These are phyloP conservation scores for Temnothorax rugatulus DNA, from an alignment of 2,888 invertebrate species.

Conservation along the genomic window DNA sequence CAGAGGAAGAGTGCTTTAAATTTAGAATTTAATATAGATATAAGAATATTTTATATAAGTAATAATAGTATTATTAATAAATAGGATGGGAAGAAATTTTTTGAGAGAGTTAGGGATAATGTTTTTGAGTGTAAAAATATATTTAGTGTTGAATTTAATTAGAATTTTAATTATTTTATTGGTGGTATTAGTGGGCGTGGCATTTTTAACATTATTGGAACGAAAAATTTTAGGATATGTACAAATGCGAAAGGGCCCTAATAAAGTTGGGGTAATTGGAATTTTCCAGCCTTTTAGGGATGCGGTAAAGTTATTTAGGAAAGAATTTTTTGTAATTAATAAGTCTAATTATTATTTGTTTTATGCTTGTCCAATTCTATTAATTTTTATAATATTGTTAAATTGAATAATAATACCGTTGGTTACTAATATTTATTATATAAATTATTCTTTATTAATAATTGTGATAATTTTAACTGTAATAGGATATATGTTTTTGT, in stretches of 20 bases:
- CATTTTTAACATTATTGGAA: too few species aligned
- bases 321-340: slow-evolving; percentile 89
- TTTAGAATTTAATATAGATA: slow-evolving; percentile 90
- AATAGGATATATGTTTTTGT: slow-evolving; percentile 89
- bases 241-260: slow-evolving; percentile 89
- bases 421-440: slow-evolving; percentile 87
- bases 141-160: too few species aligned
- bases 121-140: too few species aligned
- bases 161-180: too few species aligned
- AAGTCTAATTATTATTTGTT: slow-evolving; percentile 88
- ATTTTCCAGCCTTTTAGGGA: slow-evolving; percentile 91
- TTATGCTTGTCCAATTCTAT: slow-evolving; percentile 88
- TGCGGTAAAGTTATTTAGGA: slow-evolving; percentile 91
- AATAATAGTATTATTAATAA: too few species aligned
- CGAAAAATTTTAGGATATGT: too few species aligned
- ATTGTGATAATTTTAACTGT: slow-evolving; percentile 90
- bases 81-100: too few species aligned
- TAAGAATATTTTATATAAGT: slow-evolving; percentile 49
- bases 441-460: slow-evolving; percentile 89
- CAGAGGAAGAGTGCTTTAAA: slow-evolving; percentile 91
- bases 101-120: too few species aligned
- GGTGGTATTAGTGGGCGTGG: too few species aligned
- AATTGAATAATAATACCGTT: slow-evolving; percentile 88
- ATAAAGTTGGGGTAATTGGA: slow-evolving; percentile 90
- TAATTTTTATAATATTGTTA: slow-evolving; percentile 88